These are phyloP conservation scores for Rhimphoctona megacephalus DNA, from an alignment of 2,888 invertebrate species.

Conservation along the genomic window DNA sequence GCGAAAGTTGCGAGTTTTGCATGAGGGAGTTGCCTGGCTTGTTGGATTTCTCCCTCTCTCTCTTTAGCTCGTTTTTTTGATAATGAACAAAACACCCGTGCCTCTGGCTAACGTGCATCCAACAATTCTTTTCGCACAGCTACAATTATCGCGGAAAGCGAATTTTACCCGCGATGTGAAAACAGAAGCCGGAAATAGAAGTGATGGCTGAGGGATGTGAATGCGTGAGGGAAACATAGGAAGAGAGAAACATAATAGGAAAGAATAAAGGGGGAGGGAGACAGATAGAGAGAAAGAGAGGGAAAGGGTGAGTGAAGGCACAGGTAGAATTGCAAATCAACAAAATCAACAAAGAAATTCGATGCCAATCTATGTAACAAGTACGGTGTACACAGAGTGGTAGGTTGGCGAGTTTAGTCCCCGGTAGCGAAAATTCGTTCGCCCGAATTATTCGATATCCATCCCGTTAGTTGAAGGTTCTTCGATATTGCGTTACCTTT, in stretches of 20 bases:
- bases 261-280: conserved; percentile 13
- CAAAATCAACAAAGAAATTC: conserved; percentile 70
- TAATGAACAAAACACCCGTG: neutral
- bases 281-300: neutral
- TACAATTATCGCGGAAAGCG: conserved; percentile 29
- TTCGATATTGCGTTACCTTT: conserved; percentile 66
- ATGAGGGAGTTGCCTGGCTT: conserved; percentile 9
- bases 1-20: conserved; percentile 54
- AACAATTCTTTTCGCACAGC: conserved; percentile 11
- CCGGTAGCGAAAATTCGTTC: conserved; percentile 43
- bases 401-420: conserved; percentile 27
- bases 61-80: conserved; percentile 9
- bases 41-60: conserved; percentile 19
- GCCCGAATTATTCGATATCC: conserved; percentile 65
- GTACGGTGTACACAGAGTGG: conserved; percentile 4
- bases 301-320: neutral
- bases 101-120: conserved; percentile 14
- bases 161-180: conserved; percentile 38
- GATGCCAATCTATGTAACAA: conserved; percentile 64
- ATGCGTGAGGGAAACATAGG: conserved; percentile 17
- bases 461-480: conserved; percentile 31
- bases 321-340: conserved; percentile 62
- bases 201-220: conserved; percentile 17
- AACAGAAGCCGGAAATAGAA: conserved; percentile 36
- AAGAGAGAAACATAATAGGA: conserved; percentile 1